Base-by-base conservation (phyloP, 2,113 vertebrate genomes). In the Coptodon bakossiorum region DNA sequence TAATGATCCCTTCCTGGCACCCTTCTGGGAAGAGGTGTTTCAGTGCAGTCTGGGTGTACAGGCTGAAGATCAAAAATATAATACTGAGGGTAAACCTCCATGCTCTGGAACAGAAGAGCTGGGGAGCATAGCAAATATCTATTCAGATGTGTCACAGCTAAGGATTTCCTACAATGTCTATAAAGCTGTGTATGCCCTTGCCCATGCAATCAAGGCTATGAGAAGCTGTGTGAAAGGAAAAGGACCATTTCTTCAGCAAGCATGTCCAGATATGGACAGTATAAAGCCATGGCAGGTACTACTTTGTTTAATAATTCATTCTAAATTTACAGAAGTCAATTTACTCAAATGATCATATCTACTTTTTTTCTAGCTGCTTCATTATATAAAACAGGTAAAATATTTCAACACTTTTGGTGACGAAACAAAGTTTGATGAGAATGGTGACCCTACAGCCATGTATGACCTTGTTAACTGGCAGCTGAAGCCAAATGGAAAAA, bases 141-240 rank as follows among this genome's bases (percentile, higher is more conserved):
- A 96, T 89, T 95, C 95, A 31, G 96, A 97, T 84, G 96, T 97
- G 19, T 96, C 96, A 36, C 96, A 96, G 81, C 92, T 97, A 17
- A 96, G 97, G 80, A 97, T 97, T 90, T 97, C 97, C 9, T 97
- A 97, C 87, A 97, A 97, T 48, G 96, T 97, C 22, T 97, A 97
- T 80, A 97, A 97, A 71, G 96, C 96, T 5, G 96, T 97, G 22
- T 97, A 97, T 29, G 95, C 96, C 5, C 92, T 96, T 45, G 96
- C 68, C 14, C 87, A 96, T 84, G 93, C 96, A 52, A 84, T 97
- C 17, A 92, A 95, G 14, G 90, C 92, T 3, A 93, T 97, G 95
- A 85, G 91, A 71, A 90, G 71, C 22, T 97, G 97, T 91, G 87
- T 92, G 36, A 87, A 91, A 84, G 95, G 91, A 57, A 91, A 86